These are phyloP conservation scores for Corythaixoides concolor DNA, from an alignment of 2,113 vertebrate species.

Conservation along the genomic window DNA sequence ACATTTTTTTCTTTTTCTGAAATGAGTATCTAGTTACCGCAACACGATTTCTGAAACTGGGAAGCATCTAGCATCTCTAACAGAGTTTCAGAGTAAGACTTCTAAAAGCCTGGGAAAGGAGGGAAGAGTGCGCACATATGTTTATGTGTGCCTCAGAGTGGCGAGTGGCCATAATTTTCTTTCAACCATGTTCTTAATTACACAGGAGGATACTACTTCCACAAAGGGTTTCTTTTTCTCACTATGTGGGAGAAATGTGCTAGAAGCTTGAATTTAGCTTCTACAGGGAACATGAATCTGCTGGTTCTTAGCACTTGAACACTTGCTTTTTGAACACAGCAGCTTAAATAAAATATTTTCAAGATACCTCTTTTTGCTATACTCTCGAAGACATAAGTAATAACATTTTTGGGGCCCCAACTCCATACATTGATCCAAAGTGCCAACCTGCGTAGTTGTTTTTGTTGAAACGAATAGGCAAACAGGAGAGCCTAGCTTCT, in stretches of 20 bases:
- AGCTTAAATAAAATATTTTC: constrained; percentile 11
- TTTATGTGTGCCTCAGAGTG: not conserved
- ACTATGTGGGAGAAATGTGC: not conserved
- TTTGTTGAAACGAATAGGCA: not conserved
- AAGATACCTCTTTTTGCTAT: not conserved
- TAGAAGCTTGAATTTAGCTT: constrained; percentile 16
- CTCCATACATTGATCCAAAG: not conserved
- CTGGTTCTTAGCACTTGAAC: not conserved
- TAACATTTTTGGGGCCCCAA: not conserved
- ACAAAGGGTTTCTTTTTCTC: not conserved
- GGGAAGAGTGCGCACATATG: accelerated
- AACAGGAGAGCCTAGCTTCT: not conserved
- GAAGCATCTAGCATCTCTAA: not conserved
- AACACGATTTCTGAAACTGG: not conserved
- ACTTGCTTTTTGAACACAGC: not conserved
- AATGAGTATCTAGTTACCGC: not conserved
- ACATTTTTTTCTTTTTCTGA: not conserved
- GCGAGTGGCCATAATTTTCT: not conserved
- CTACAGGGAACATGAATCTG: not conserved
- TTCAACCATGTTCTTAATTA: not conserved
- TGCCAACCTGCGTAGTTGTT: not conserved
- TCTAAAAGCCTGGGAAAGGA: not conserved
- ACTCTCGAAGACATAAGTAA: not conserved
- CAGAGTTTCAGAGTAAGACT: not conserved
- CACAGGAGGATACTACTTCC: not conserved